Percentiles rank a stretch among this genome's conserved stretches.
phyloP scores from a whole-genome alignment of 2,888 invertebrate species.

The Dryobota labecula region DNA sequence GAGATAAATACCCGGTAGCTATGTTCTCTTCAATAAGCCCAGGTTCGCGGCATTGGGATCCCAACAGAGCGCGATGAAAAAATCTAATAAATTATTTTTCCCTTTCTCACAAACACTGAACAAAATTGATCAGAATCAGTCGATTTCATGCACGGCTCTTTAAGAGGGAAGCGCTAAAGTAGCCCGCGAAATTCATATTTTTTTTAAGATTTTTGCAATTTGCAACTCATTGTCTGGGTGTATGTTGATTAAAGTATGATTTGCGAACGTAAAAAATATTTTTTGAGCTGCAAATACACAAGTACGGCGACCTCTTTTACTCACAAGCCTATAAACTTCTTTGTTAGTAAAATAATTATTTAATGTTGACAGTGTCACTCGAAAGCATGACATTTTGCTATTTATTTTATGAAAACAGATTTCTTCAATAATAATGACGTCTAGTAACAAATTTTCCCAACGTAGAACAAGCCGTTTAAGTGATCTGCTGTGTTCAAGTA shows the following conservation, averaged over 20 bases:
- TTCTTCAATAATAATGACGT: neutral
- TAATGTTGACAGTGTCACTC: slow-evolving; percentile 21
- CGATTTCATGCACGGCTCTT: neutral
- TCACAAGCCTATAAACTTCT: neutral
- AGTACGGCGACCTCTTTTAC: slow-evolving; percentile 1
- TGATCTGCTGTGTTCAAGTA: neutral
- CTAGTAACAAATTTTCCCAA: neutral
- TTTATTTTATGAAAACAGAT: slow-evolving; percentile 6
- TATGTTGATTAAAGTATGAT: no score
- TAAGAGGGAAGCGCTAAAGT: no score
- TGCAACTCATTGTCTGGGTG: no score
- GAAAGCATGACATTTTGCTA: slow-evolving; percentile 3
- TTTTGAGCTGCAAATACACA: no score
- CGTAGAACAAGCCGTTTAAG: neutral
- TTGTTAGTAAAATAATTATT: neutral
- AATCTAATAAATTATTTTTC: neutral
- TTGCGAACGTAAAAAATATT: no score
- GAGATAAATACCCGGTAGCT: neutral
- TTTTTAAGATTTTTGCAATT: no score
- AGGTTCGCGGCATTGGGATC: neutral
- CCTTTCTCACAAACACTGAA: neutral
- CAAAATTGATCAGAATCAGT: neutral
- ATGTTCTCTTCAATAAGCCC: neutral
- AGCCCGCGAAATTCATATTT: no score
- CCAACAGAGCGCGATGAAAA: neutral